Conservation (phyloP, 1,140 invertebrate species). For the Oreohelix idahoensis region DNA sequence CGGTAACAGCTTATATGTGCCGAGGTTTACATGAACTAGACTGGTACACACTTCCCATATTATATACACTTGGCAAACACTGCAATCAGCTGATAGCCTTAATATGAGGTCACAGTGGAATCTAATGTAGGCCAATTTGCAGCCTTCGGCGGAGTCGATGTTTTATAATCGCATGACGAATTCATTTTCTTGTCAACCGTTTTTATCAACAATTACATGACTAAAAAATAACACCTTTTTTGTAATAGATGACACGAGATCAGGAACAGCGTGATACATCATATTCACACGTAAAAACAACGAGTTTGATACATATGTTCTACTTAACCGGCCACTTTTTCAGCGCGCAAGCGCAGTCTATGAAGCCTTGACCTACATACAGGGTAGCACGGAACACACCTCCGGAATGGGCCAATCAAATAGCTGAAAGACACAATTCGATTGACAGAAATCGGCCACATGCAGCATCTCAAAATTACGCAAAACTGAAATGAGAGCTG, state of each 20-base stretch:
- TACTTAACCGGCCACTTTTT: not conserved
- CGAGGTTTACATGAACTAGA: not conserved
- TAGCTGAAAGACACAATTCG: too few relatives aligned
- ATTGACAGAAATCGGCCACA: too few relatives aligned
- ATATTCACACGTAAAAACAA: too few relatives aligned
- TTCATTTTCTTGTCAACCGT: not conserved
- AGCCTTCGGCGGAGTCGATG: not conserved
- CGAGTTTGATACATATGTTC: not conserved
- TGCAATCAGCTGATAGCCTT: not conserved
- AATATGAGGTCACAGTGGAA: not conserved
- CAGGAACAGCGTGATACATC: too few relatives aligned
- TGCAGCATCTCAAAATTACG: too few relatives aligned
- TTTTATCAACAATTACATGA: not conserved
- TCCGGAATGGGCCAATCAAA: not conserved
- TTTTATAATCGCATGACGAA: not conserved
- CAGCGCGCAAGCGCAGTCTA: not conserved
- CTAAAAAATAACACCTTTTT: not conserved
- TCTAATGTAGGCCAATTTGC: not conserved
- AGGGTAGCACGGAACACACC: not conserved
- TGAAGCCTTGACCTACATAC: not conserved
- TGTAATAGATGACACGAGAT: too few relatives aligned
- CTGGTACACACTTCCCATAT: not conserved
- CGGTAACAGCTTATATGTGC: not conserved
- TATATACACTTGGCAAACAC: not conserved
- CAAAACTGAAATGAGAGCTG: too few relatives aligned